phyloP scores from a whole-genome alignment of 2,888 invertebrate genomes.

The Diarsia dahlii region DNA sequence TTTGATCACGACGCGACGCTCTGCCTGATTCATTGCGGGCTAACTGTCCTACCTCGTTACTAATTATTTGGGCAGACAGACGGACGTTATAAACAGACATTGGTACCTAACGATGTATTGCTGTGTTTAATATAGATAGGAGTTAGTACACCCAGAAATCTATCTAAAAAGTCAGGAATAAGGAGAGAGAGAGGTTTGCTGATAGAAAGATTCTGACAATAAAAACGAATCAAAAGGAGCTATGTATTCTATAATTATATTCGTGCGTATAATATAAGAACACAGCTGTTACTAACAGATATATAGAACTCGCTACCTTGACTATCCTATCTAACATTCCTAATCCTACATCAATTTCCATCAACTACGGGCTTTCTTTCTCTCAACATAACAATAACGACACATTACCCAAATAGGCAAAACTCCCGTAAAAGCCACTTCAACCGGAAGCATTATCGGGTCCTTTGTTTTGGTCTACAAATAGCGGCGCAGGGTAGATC shows the following conservation, averaged over 20 bases:
- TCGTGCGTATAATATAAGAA: too few species aligned
- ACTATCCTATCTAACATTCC: background rate
- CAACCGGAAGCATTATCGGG: conserved; percentile 38
- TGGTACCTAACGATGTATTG: background rate
- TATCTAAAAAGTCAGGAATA: background rate
- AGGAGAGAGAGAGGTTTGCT: background rate
- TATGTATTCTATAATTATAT: too few species aligned
- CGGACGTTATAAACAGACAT: conserved; percentile 26
- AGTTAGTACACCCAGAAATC: background rate
- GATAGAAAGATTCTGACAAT: background rate
- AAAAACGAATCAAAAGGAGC: background rate
- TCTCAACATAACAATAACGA: background rate
- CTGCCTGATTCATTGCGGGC: conserved; percentile 63
- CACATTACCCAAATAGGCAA: background rate
- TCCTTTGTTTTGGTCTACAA: conserved; percentile 51
- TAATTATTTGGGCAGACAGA: conserved; percentile 62
- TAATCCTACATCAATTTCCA: too few species aligned
- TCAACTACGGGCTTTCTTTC: background rate
- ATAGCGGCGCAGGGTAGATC: conserved; percentile 39
- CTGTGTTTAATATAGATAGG: background rate
- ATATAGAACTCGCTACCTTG: background rate
- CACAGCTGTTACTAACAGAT: too few species aligned
- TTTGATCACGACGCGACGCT: conserved; percentile 68
- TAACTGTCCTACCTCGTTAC: conserved; percentile 46
- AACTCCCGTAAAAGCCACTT: background rate